Percentiles rank a stretch among this genome's conserved stretches.
Conservation (phyloP, 2,113 vertebrate genomes). For the Serinus canaria region DNA sequence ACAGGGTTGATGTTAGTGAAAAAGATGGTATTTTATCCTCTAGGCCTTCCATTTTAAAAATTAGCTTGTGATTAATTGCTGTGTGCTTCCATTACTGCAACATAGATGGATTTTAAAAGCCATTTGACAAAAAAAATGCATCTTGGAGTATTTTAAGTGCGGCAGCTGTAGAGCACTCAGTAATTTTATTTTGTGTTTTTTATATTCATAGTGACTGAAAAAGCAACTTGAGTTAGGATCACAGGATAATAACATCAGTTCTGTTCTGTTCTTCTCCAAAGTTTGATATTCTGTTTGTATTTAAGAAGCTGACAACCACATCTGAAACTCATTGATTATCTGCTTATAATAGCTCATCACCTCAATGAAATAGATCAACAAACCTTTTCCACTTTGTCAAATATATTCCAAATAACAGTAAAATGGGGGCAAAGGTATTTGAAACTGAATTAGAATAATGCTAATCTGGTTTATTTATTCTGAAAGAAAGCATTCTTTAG, state of each 20-base stretch:
- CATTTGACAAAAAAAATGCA: background rate
- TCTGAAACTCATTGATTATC: conserved; percentile 29
- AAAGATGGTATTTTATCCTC: background rate
- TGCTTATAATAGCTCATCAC: background rate
- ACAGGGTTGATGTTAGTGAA: background rate
- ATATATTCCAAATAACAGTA: background rate
- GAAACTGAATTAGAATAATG: background rate
- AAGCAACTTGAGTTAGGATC: background rate
- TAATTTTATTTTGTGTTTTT: background rate
- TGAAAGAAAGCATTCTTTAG: background rate
- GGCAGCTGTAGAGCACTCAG: background rate
- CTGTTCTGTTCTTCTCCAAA: background rate
- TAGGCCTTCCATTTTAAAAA: background rate
- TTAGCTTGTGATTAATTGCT: conserved; percentile 13
- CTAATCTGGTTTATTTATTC: background rate
- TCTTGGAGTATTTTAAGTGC: background rate
- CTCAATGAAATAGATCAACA: background rate
- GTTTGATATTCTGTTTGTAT: background rate
- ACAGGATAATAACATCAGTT: background rate
- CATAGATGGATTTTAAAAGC: background rate
- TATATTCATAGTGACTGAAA: background rate
- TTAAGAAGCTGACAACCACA: background rate
- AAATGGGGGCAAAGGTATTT: background rate
- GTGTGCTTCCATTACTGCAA: background rate
- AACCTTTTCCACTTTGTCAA: background rate